phyloP scores from a whole-genome alignment of 1,140 invertebrate genomes.

The Sogatella furcifera region DNA sequence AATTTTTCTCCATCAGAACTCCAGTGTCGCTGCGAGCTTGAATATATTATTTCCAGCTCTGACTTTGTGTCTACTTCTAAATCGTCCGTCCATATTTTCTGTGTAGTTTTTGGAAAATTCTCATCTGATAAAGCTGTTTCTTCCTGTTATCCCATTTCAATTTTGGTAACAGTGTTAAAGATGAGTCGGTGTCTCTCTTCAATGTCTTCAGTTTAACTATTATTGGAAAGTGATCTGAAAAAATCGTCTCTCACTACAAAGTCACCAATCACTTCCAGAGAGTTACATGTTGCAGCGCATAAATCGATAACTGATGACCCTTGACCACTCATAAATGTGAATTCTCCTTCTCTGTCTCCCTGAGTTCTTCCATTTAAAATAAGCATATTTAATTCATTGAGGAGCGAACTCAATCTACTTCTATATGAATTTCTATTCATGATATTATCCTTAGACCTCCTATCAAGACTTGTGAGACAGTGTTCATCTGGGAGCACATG shows the following conservation, averaged over 20 bases:
- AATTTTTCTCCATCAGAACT: background rate
- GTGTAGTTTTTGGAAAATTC: background rate
- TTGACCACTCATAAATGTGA: background rate
- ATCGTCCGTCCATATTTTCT: background rate
- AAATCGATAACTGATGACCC: background rate
- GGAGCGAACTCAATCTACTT: background rate
- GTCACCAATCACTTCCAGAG: background rate
- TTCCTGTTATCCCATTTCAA: no score
- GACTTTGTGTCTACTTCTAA: background rate
- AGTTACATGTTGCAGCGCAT: background rate
- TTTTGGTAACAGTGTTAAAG: no score
- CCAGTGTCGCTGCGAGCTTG: background rate
- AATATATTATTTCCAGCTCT: background rate
- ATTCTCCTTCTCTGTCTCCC: background rate
- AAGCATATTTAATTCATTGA: background rate
- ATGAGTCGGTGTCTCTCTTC: no score
- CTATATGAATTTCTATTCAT: background rate
- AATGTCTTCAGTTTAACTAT: background rate
- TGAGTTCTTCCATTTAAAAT: background rate
- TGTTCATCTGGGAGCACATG: background rate
- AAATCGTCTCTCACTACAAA: background rate
- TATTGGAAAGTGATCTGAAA: background rate
- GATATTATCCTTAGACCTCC: background rate
- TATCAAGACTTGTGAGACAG: background rate
- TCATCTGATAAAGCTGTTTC: no score